Conservation (phyloP, 1,140 invertebrate genomes). For the Drosophila cardini region DNA sequence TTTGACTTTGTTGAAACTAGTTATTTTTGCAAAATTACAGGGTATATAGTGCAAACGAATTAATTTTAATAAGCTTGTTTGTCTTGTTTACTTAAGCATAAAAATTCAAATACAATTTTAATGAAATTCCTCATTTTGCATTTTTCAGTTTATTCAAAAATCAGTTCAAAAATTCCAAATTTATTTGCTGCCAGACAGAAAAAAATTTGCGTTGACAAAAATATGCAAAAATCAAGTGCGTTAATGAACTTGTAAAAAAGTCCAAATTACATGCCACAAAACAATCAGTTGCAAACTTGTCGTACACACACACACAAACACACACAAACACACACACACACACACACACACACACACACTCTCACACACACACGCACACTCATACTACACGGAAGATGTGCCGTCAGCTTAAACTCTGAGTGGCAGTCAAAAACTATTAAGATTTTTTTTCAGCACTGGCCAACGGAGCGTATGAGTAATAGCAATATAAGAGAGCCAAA, state of each 20-base stretch:
- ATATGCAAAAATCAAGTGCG: conserved; percentile 30
- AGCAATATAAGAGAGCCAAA: conserved; percentile 43
- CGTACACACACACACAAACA: conserved; percentile 4
- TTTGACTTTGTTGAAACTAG: too few relatives aligned
- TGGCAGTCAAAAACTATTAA: conserved; percentile 22
- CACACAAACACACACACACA: too few relatives aligned
- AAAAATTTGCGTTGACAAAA: conserved; percentile 2
- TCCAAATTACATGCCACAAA: conserved; percentile 43
- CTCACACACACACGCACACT: conserved; percentile 8
- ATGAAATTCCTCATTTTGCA: background rate
- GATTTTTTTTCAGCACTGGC: conserved; percentile 39
- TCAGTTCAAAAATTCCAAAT: background rate
- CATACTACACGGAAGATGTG: conserved; percentile 65
- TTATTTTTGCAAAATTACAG: background rate
- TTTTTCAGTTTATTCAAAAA: background rate
- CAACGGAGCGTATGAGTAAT: conserved; percentile 74
- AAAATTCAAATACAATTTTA: background rate
- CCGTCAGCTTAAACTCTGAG: conserved; percentile 13
- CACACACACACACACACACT: background rate
- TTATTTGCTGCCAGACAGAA: background rate
- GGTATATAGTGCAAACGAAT: background rate
- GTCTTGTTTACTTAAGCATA: conserved; percentile 1
- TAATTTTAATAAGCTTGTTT: conserved; percentile 1
- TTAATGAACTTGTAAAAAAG: conserved; percentile 72
- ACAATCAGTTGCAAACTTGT: conserved; percentile 41